phyloP scores from a whole-genome alignment of 2,797 vertebrate genomes.

The Danio jaintianensis region DNA sequence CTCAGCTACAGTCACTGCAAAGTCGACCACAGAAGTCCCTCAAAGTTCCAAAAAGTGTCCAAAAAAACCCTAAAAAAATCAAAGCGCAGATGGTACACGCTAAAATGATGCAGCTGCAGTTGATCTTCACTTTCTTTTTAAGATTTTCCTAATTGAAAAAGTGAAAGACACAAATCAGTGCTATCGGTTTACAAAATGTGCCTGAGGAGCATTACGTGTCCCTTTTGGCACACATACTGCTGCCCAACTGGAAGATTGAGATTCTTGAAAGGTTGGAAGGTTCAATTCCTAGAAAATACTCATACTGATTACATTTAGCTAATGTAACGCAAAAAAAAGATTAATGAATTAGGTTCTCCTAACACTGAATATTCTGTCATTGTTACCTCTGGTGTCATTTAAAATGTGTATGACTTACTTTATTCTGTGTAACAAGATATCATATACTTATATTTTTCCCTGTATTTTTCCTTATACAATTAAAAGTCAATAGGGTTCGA shows the following conservation, averaged over 20 bases:
- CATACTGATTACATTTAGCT: not conserved
- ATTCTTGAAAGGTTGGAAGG: not conserved
- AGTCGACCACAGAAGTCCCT: slow-evolving; percentile 36
- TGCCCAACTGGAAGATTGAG: not conserved
- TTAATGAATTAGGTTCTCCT: not conserved
- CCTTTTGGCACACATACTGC: not conserved
- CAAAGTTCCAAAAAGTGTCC: slow-evolving; percentile 45
- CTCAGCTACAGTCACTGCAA: slow-evolving; percentile 40
- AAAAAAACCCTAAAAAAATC: slow-evolving; percentile 14
- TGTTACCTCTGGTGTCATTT: not conserved
- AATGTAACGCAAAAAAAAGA: not conserved
- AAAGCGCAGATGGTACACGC: slow-evolving; percentile 14
- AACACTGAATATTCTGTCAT: not conserved
- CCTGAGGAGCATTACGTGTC: not conserved
- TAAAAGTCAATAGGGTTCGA: not conserved
- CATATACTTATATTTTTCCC: not conserved
- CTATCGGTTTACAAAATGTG: not conserved
- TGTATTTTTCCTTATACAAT: not conserved
- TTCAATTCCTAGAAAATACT: not conserved
- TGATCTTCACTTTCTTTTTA: not conserved
- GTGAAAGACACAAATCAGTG: not conserved
- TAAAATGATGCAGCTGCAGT: slow-evolving; percentile 25
- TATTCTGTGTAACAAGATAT: not conserved
- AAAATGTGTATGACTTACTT: not conserved
- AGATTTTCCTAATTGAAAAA: not conserved